phyloP scores from a whole-genome alignment of 1,140 invertebrate genomes.

The Hermetia illucens region DNA sequence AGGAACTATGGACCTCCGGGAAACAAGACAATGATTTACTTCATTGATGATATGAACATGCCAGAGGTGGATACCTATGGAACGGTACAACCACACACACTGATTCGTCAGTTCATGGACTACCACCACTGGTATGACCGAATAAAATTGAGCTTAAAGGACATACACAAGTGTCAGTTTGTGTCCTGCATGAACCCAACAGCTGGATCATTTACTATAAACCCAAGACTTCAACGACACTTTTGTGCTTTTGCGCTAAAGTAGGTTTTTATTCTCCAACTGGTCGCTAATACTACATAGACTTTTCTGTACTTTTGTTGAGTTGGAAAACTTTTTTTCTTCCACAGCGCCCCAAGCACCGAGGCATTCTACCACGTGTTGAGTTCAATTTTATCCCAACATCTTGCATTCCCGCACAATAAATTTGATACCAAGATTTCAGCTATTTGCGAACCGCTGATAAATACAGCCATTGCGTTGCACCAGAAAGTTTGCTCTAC shows the following conservation, averaged over 20 bases:
- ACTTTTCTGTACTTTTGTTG: no score
- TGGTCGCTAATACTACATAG: neutral
- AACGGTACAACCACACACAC: conserved; percentile 86
- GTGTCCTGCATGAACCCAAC: conserved; percentile 93
- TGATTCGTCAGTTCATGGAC: conserved; percentile 85
- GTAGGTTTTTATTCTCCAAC: conserved; percentile 28
- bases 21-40: conserved; percentile 80
- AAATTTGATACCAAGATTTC: conserved; percentile 32
- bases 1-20: conserved; percentile 85
- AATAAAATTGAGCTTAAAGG: conserved; percentile 70
- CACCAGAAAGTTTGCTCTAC: conserved; percentile 60
- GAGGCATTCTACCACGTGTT: conserved; percentile 77
- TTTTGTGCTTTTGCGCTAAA: conserved; percentile 84
- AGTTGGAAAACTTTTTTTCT: conserved; percentile 10
- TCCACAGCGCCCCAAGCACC: conserved; percentile 59
- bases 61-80: conserved; percentile 89
- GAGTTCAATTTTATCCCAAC: conserved; percentile 63
- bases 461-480: conserved; percentile 56
- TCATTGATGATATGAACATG: conserved; percentile 95
- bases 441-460: conserved; percentile 42
- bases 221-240: conserved; percentile 78
- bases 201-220: conserved; percentile 85
- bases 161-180: conserved; percentile 87
- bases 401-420: conserved; percentile 46
- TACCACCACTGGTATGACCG: conserved; percentile 85